A percentile compares a stretch with the other conserved stretches of the same genome.
Evolutionary conservation across 2,888 invertebrate genomes (phyloP).

Genomic region (Charanyca ferruginea): DNA sequence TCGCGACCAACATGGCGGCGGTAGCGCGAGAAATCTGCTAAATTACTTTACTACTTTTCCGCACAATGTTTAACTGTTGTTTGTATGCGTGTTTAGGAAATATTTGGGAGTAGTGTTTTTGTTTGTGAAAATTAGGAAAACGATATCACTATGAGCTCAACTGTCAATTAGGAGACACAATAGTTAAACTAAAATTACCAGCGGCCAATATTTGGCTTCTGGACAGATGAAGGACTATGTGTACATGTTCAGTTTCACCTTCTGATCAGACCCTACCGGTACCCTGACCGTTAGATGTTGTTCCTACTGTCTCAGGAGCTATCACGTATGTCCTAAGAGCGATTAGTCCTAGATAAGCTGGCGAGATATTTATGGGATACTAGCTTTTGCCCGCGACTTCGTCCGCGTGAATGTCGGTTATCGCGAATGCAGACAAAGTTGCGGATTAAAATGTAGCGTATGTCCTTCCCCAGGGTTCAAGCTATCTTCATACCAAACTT

Average conservation of each 20-base stretch:
- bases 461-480: too few species aligned
- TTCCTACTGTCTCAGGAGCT: not conserved
- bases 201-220: too few species aligned
- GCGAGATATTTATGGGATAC: not conserved
- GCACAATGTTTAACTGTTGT: slow-evolving; percentile 43
- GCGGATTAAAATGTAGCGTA: too few species aligned
- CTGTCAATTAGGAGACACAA: too few species aligned
- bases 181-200: too few species aligned
- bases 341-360: too few species aligned
- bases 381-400: too few species aligned
- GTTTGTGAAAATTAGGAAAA: not conserved
- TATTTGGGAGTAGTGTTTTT: not conserved
- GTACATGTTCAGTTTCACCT: not conserved
- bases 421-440: too few species aligned
- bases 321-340: not conserved
- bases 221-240: too few species aligned
- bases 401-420: too few species aligned
- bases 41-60: slow-evolving; percentile 66
- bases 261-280: not conserved
- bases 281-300: not conserved
- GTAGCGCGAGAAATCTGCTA: slow-evolving; percentile 73
- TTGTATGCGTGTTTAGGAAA: slow-evolving; percentile 38
- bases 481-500: too few species aligned
- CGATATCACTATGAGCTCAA: too few species aligned
- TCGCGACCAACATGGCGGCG: slow-evolving; percentile 73